A percentile compares a stretch with the other conserved stretches of the same genome.
Evolutionary conservation across 2,888 invertebrate genomes (phyloP).

Genomic region (Flabesymbios commensalis): DNA sequence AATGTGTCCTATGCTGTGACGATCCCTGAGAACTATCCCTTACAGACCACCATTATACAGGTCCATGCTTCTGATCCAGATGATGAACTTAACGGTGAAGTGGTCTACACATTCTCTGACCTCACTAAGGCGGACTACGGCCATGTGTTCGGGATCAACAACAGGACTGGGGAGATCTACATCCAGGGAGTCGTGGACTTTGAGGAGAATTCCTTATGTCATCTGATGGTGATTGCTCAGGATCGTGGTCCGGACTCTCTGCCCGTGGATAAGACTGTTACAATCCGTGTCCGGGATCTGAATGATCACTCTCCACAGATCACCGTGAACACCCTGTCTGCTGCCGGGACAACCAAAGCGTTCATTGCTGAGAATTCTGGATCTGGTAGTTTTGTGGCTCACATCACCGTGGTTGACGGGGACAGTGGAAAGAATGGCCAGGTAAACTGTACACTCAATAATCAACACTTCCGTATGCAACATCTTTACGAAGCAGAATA

Average conservation of each 20-base stretch:
- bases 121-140: constrained; percentile 17
- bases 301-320: constrained; percentile 35
- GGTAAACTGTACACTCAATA: constrained; percentile 28
- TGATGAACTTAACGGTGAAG: constrained; percentile 30
- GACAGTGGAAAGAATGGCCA: constrained; percentile 29
- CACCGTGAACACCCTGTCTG: constrained; percentile 22
- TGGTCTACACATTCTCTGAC: constrained; percentile 26
- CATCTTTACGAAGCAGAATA: constrained; percentile 2
- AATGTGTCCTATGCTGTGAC: constrained; percentile 18
- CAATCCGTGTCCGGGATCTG: constrained; percentile 26
- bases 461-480: constrained; percentile 21
- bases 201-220: constrained; percentile 24
- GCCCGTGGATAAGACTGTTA: constrained; percentile 25
- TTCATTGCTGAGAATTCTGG: constrained; percentile 24
- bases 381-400: constrained; percentile 19
- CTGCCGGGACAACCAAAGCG: constrained; percentile 4
- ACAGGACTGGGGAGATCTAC: constrained; percentile 28
- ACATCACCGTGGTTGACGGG: constrained; percentile 24
- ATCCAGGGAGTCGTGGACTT: constrained; percentile 28
- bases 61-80: constrained; percentile 35
- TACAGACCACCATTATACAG: constrained; percentile 17
- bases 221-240: constrained; percentile 25
- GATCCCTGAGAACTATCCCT: constrained; percentile 26
- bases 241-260: constrained; percentile 28
- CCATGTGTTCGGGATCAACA: constrained; percentile 24